Percentiles rank a stretch among this genome's conserved stretches.
phyloP scores from a whole-genome alignment of 2,888 invertebrate genomes.

The Eurytoma californica region DNA sequence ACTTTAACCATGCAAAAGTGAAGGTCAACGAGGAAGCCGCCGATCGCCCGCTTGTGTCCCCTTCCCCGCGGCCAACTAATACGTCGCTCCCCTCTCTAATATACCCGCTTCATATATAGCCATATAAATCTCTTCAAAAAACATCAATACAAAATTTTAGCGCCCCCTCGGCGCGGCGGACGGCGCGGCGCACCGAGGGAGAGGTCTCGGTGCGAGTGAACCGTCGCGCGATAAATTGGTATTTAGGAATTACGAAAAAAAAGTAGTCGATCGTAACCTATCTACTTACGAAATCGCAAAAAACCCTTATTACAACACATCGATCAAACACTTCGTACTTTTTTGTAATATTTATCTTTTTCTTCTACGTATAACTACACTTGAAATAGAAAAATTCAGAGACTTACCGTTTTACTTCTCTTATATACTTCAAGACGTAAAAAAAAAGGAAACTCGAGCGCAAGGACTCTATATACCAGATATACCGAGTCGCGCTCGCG shows the following conservation, averaged over 20 bases:
- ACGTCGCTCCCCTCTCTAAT: not conserved
- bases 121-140: conserved; percentile 69
- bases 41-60: conserved; percentile 25
- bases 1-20: conserved; percentile 47
- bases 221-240: conserved; percentile 59
- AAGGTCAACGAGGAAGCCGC: conserved; percentile 54
- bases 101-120: conserved; percentile 47
- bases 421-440: conserved; percentile 53
- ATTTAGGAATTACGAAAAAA: conserved; percentile 64
- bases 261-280: conserved; percentile 61
- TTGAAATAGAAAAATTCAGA: conserved; percentile 56
- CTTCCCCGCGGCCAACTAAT: not conserved
- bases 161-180: conserved; percentile 51
- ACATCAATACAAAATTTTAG: conserved; percentile 68
- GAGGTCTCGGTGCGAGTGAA: conserved; percentile 64
- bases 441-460: conserved; percentile 53
- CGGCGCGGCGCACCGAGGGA: conserved; percentile 36
- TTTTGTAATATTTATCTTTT: conserved; percentile 12
- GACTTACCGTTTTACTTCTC: conserved; percentile 56
- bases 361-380: conserved; percentile 43
- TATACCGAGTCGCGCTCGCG: conserved; percentile 55
- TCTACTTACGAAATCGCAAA: conserved; percentile 56
- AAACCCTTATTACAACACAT: conserved; percentile 55
- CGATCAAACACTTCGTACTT: conserved; percentile 54
- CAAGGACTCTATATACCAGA: conserved; percentile 56